Evolutionary conservation across 2,113 vertebrate genomes (phyloP), one percentile per base, ranked within the genome.

Genomic region (Stigmatopora nigra): DNA sequence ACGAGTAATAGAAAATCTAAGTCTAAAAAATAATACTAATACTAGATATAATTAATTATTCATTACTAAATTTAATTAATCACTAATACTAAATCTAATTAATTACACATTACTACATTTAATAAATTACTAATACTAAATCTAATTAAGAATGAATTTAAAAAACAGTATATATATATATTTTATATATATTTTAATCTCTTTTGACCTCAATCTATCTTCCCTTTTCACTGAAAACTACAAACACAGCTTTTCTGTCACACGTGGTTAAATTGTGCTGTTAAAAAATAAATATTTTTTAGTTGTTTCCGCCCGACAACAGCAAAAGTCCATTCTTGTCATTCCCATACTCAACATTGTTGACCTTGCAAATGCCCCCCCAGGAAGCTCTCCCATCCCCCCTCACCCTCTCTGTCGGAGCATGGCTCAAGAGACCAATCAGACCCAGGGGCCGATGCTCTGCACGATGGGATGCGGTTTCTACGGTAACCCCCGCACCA

Each of bases 381-480:
- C 82, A 90, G 89, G 84, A 86, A 79, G 62, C 78, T 87, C 78
- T 87, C 88, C 88, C 85, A 77, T 71, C 82, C 88, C 88, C 89
- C 88, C 83, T 84, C 63, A 63, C 85, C 87, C 86, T 83, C 73
- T 80, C 81, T 80, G 75, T 82, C 73, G 76, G 78, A 92, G 87
- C 87, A 95, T 95, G 93, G 93, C 93, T 84, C 93, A 94, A 88
- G 93, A 95, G 90, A 93, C 93, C 10, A 94, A 94, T 88, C 93
- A 93, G 77, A 93, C 93, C 1, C 93, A 93, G 88, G 93, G 93
- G 84, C 93, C 93, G 64, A 93, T 94, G 90, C 84, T 95, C 84
- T 95, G 93, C 65, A 90, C 92, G 77, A 93, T 91, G 55, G 93
- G 93, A 89, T 95, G 93, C 4, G 93, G 93, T 49, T 95, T 94